Percentiles rank a stretch among this genome's conserved stretches.
These are phyloP conservation scores for Osmerus mordax DNA, from an alignment of 2,113 vertebrate genomes.

Conservation along the genomic window DNA sequence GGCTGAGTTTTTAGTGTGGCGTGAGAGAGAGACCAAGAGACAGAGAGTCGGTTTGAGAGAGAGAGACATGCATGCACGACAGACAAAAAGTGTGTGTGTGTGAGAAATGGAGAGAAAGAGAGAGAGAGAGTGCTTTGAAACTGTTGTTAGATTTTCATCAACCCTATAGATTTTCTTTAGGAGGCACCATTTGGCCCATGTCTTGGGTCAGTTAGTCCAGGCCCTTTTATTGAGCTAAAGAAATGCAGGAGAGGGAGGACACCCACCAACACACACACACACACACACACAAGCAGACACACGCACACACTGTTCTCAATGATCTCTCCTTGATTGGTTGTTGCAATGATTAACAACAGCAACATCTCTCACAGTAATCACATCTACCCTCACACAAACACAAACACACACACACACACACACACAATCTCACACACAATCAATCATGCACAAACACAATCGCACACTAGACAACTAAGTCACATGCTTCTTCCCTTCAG, in stretches of 20 bases:
- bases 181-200: not conserved
- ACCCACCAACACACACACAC: not conserved
- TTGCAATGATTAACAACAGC: not conserved
- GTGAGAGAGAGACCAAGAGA: too few relatives aligned
- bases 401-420: not conserved
- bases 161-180: constrained; percentile 2
- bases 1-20: too few relatives aligned
- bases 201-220: not conserved
- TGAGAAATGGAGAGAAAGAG: not conserved
- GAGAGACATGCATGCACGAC: constrained; percentile 1
- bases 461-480: not conserved
- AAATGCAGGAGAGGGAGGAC: not conserved
- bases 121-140: not conserved
- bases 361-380: not conserved
- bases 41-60: not conserved
- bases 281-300: not conserved
- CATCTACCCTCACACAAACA: not conserved
- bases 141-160: too few relatives aligned
- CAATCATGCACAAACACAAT: not conserved
- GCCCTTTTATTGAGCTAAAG: not conserved
- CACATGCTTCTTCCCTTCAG: not conserved
- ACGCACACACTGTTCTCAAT: not conserved
- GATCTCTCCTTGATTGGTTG: not conserved
- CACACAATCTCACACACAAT: not conserved
- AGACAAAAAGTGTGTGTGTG: constrained; percentile 16